Evolutionary conservation across 2,888 invertebrate species (phyloP).

Genomic region (Dascillus cervinus): DNA sequence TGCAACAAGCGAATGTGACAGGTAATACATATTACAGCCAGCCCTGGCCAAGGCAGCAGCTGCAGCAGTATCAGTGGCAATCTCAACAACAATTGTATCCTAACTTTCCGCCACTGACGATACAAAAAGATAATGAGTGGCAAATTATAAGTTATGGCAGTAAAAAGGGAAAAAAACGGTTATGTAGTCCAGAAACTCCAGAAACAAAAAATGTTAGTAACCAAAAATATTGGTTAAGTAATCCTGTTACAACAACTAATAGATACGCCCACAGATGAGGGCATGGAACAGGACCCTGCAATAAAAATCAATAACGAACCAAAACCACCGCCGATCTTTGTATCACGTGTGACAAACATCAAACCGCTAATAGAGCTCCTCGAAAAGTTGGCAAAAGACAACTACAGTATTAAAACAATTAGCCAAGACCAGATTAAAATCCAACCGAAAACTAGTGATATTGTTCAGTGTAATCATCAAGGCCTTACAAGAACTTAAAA

Average conservation of each 20-base stretch:
- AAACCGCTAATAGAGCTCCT: constrained; percentile 4
- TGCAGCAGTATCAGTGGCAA: constrained; percentile 2
- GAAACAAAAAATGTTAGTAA: not conserved
- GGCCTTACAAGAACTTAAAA: constrained; percentile 3
- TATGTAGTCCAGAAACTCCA: constrained; percentile 1
- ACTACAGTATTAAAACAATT: constrained; percentile 3
- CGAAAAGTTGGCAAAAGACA: constrained; percentile 3
- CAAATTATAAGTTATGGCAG: not conserved
- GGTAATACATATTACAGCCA: constrained; percentile 2
- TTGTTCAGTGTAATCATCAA: constrained; percentile 5
- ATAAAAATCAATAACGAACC: constrained; percentile 2
- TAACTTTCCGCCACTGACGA: not conserved
- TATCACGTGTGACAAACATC: constrained; percentile 4
- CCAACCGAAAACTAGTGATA: constrained; percentile 4
- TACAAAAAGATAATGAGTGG: constrained; percentile 1
- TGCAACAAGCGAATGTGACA: constrained; percentile 4
- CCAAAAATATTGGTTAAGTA: not conserved
- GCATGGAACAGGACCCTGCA: constrained; percentile 1
- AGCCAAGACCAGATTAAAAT: constrained; percentile 4
- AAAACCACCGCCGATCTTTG: constrained; percentile 6
- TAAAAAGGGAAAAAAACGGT: constrained; percentile 2
- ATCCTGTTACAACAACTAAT: constrained; percentile 1
- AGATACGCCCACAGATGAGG: constrained; percentile 3
- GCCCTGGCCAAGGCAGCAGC: constrained; percentile 1
- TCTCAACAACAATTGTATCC: constrained; percentile 1